phyloP scores from a whole-genome alignment of 2,113 vertebrate genomes.

The Dromas ardeola region DNA sequence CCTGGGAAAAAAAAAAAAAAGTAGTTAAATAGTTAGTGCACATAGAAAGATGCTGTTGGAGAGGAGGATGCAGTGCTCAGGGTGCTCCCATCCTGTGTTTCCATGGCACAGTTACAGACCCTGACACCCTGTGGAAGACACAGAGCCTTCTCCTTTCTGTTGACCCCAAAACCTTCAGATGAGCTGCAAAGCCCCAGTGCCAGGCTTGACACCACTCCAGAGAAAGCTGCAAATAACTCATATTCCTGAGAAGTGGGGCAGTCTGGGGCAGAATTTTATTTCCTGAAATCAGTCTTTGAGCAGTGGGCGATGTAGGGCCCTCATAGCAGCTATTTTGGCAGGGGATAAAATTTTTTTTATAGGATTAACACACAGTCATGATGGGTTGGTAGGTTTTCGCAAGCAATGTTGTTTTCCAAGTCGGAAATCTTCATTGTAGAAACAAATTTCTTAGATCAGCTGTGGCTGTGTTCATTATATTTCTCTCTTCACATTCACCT shows the following conservation, averaged over 20 bases:
- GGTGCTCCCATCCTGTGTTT: background rate
- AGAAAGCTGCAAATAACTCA: background rate
- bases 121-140: background rate
- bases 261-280: background rate
- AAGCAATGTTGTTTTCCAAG: background rate
- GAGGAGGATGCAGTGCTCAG: background rate
- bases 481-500: background rate
- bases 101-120: background rate
- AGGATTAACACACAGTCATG: background rate
- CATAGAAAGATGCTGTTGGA: background rate
- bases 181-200: background rate
- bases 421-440: background rate
- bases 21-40: background rate
- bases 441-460: background rate
- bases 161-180: background rate
- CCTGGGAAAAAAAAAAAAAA: background rate
- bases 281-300: background rate
- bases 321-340: background rate
- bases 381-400: background rate
- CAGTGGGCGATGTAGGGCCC: background rate
- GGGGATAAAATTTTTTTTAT: background rate
- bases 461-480: background rate
- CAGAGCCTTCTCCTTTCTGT: background rate
- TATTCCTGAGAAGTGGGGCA: background rate
- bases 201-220: background rate